A percentile compares a stretch with the other conserved stretches of the same genome.
Evolutionary conservation across 2,888 invertebrate genomes (phyloP).

Genomic region (Phymatocera aterrima): DNA sequence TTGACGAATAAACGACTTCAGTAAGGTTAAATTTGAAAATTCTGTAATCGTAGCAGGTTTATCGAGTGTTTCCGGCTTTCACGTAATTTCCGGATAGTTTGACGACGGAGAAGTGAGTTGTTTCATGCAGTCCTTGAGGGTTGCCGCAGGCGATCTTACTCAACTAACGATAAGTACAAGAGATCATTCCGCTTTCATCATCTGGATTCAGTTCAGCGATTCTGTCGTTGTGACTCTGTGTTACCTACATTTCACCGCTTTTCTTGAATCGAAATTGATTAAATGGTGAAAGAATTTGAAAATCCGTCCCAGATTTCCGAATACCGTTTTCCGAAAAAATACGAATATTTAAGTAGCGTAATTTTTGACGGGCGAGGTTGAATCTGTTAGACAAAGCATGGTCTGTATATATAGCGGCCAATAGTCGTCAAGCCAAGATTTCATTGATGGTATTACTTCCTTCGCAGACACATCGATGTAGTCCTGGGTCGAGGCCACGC

Average conservation of each 20-base stretch:
- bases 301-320: background rate
- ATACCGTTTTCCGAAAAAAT: background rate
- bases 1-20: background rate
- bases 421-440: background rate
- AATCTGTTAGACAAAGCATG: background rate
- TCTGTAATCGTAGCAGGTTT: background rate
- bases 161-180: constrained; percentile 43
- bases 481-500: constrained; percentile 30
- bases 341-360: background rate
- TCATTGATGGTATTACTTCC: constrained; percentile 29
- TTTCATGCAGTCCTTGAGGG: constrained; percentile 7
- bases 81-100: constrained; percentile 30
- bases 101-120: constrained; percentile 6
- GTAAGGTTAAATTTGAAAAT: background rate
- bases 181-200: constrained; percentile 29
- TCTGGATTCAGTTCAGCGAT: constrained; percentile 14
- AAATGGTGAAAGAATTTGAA: background rate
- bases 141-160: constrained; percentile 1
- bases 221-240: constrained; percentile 4
- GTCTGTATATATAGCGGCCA: background rate
- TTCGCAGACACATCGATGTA: background rate
- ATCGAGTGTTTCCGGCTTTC: constrained; percentile 37
- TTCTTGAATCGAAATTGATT: background rate
- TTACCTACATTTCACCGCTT: background rate
- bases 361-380: background rate